Evolutionary conservation across 2,113 vertebrate species (phyloP), one percentile per base, ranked within the genome.

Genomic region (Lathamus discolor): DNA sequence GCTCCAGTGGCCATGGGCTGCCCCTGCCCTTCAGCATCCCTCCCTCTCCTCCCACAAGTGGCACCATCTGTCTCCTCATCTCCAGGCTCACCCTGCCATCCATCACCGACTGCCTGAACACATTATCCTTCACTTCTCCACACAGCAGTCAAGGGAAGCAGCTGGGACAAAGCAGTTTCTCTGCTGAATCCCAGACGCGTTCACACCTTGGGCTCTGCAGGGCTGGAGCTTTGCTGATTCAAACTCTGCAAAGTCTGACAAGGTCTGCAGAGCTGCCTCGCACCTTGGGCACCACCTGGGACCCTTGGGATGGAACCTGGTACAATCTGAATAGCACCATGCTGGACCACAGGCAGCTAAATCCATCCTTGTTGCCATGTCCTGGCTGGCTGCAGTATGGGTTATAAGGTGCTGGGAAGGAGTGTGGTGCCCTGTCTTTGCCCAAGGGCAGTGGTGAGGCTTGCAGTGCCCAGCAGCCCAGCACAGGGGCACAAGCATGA

Each of bases 51-150:
- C 55, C 55, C 0, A 2, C 51, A 17, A 64, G 57, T 10, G 3
- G 44, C 18, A 49, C 90, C 66, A 82, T 90, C 39, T 9, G 0
- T 91, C 93, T 94, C 54, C 70, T 64, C 48, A 0, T 87, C 93
- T 75, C 62, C 4, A 49, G 37, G 51, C 90, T 79, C 11, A 4
- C 78, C 69, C 90, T 92, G 78, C 88, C 70, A 92, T 95, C 93
- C 88, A 83, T 94, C 95, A 90, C 73, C 3, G 3, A 29, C 74
- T 80, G 90, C 63, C 93, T 62, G 67, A 85, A 70, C 62, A 55
- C 66, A 81, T 89, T 68, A 85, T 35, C 82, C 85, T 95, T 88
- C 90, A 62, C 78, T 87, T 79, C 57, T 80, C 52, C 90, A 90
- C 74, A 19, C 48, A 62, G 70, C 4, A 0, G 90, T 14, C 0